Evolutionary conservation across 2,113 vertebrate genomes (phyloP).

Genomic region (Cygnus atratus): DNA sequence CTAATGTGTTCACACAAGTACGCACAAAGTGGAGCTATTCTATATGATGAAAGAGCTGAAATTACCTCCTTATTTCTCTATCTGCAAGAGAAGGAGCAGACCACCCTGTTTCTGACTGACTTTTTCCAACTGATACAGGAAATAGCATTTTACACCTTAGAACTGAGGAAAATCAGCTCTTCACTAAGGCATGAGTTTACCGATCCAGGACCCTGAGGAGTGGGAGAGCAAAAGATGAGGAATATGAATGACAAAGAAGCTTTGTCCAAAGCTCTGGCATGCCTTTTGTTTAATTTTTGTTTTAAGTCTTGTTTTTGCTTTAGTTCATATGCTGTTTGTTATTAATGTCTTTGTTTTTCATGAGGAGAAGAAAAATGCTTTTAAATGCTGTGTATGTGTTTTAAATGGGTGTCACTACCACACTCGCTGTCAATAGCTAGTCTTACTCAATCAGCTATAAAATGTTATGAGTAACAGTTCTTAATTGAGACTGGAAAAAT

Average conservation of each 20-base stretch:
- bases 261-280: background rate
- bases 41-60: background rate
- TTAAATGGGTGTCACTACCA: background rate
- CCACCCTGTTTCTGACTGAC: background rate
- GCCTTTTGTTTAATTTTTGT: background rate
- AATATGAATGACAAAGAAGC: background rate
- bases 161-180: background rate
- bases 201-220: background rate
- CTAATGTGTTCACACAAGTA: background rate
- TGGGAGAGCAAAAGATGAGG: background rate
- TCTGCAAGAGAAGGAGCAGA: background rate
- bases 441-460: conserved; percentile 11
- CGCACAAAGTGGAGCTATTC: background rate
- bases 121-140: background rate
- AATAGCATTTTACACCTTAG: background rate
- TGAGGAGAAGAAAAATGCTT: background rate
- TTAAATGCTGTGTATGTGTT: background rate
- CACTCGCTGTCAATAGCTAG: background rate
- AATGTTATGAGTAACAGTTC: background rate
- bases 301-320: background rate
- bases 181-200: background rate
- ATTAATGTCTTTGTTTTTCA: background rate
- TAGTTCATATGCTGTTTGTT: background rate
- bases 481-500: conserved; percentile 10
- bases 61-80: background rate